Conservation (phyloP, 1,140 invertebrate genomes). For the Conopomorpha cramerella region DNA sequence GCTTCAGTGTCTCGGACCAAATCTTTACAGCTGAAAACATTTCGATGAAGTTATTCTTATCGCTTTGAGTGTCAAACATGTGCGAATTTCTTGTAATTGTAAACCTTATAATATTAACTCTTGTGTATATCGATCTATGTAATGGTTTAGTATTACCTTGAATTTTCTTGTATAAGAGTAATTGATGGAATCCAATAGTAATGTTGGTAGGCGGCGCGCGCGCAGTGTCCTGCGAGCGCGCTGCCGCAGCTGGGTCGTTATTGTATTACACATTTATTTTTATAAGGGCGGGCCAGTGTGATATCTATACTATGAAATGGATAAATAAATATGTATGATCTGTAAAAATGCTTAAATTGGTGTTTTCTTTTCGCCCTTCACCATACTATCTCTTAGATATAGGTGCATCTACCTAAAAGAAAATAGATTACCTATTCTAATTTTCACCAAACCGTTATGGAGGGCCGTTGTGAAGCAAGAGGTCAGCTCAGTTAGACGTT, state of each 20-base stretch:
- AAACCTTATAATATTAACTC: constrained; percentile 35
- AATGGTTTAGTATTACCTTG: constrained; percentile 53
- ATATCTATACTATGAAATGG: constrained; percentile 59
- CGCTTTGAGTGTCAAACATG: constrained; percentile 60
- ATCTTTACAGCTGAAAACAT: constrained; percentile 41
- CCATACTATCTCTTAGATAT: too few species aligned
- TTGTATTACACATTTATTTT: constrained; percentile 59
- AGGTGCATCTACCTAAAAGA: too few species aligned
- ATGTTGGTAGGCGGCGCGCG: constrained; percentile 25
- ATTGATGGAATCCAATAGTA: constrained; percentile 30
- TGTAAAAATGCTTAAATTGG: constrained; percentile 49
- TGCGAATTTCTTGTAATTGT: constrained; percentile 54
- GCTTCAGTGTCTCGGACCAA: constrained; percentile 59
- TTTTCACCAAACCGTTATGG: too few species aligned
- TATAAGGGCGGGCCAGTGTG: constrained; percentile 60
- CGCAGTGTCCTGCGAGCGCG: constrained; percentile 29
- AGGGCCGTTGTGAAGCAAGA: too few species aligned
- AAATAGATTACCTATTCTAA: too few species aligned
- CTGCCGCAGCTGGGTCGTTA: constrained; percentile 35
- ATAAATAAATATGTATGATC: constrained; percentile 61
- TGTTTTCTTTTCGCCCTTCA: too few species aligned
- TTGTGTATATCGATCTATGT: constrained; percentile 57
- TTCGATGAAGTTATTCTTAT: constrained; percentile 45
- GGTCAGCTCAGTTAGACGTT: too few species aligned
- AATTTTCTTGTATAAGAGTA: constrained; percentile 48